Evolutionary conservation across 2,797 vertebrate genomes (phyloP).

Genomic region (Ammospiza maritima): DNA sequence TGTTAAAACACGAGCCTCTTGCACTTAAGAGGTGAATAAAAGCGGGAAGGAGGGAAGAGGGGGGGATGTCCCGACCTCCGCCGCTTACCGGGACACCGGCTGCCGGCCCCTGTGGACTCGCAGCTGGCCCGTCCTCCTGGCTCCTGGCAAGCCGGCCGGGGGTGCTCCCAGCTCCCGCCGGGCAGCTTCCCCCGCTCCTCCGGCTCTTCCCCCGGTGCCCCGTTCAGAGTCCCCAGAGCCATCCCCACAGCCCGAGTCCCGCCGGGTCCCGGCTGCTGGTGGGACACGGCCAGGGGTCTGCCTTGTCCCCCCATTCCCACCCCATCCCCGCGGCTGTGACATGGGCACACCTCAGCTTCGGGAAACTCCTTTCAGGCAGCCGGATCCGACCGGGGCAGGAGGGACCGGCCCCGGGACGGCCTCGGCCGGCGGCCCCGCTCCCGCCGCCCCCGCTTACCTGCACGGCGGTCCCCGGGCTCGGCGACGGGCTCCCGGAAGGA

Average conservation of each 20-base stretch:
- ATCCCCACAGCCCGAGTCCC: neutral
- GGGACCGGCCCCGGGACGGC: too few species aligned
- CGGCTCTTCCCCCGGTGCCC: neutral
- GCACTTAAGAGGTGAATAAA: neutral
- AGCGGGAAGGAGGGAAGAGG: rapidly evolving
- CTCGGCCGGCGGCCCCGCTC: neutral
- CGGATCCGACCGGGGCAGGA: neutral
- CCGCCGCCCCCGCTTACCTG: conserved; percentile 17
- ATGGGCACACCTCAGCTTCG: neutral
- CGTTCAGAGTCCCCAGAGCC: neutral
- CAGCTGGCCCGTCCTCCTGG: neutral
- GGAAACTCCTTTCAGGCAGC: neutral
- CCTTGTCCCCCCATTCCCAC: neutral
- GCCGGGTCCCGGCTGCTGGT: neutral
- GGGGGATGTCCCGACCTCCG: neutral
- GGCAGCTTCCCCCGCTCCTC: neutral
- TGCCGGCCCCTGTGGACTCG: neutral
- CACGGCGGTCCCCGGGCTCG: neutral
- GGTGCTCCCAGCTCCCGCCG: neutral
- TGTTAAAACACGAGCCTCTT: neutral
- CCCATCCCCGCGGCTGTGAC: rapidly evolving
- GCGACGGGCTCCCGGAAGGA: neutral
- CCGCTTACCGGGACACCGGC: neutral
- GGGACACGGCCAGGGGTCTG: neutral
- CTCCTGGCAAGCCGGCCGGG: too few species aligned